Percentiles rank a stretch among this genome's conserved stretches.
These are phyloP conservation scores for Sacculina carcini DNA, from an alignment of 2,888 invertebrate species.

Conservation along the genomic window DNA sequence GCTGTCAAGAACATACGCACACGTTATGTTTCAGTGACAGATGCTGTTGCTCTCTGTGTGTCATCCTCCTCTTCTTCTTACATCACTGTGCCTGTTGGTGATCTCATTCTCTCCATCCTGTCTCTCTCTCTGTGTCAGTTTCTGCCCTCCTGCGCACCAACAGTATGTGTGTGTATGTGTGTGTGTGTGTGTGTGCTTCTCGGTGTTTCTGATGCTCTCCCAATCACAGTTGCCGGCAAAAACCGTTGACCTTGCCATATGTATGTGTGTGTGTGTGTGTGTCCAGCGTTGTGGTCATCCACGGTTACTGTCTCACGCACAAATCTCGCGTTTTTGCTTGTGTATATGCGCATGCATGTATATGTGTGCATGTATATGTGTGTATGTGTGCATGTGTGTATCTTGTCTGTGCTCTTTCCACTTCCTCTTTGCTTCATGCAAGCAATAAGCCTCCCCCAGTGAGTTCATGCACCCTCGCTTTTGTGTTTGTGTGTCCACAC, in stretches of 20 bases:
- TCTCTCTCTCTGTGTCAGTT: conserved; percentile 1
- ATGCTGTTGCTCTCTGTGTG: neutral
- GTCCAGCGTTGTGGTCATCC: too few relatives aligned
- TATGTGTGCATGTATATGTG: too few relatives aligned
- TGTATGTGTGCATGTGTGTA: too few relatives aligned
- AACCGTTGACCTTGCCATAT: neutral
- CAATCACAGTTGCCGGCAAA: neutral
- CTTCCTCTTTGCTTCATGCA: too few relatives aligned
- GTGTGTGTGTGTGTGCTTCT: neutral
- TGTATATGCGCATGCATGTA: too few relatives aligned
- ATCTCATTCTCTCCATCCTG: neutral
- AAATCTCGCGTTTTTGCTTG: too few relatives aligned
- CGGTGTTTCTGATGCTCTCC: neutral
- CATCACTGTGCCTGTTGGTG: neutral
- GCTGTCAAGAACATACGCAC: too few relatives aligned
- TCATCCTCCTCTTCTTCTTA: conserved; percentile 4
- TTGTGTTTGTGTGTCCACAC: too few relatives aligned
- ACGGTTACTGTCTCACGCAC: neutral
- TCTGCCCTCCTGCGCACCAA: too few relatives aligned
- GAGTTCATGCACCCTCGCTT: too few relatives aligned
- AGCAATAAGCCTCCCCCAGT: too few relatives aligned
- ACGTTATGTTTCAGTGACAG: neutral
- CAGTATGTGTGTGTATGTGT: conserved; percentile 2
- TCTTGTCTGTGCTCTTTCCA: too few relatives aligned
- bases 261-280: neutral